Percentiles rank a stretch among this genome's conserved stretches.
Conservation (phyloP, 2,113 vertebrate species). For the Triplophysa rosa region DNA sequence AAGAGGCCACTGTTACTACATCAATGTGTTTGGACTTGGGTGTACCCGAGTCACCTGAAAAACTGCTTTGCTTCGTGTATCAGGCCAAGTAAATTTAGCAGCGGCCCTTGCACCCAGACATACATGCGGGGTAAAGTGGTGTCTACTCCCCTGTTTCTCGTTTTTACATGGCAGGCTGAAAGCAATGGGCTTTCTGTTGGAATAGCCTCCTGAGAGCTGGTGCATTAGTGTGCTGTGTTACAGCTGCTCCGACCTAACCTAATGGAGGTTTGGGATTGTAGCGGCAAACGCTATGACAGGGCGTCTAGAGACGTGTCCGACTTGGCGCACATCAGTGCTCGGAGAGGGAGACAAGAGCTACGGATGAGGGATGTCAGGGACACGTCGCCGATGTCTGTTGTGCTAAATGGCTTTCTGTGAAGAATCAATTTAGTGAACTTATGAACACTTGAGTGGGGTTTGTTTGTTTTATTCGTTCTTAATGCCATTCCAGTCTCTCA, state of each 20-base stretch:
- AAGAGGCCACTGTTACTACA: slow-evolving; percentile 1
- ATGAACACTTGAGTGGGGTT: background rate
- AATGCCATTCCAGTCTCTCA: too few species aligned
- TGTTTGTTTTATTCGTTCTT: too few species aligned
- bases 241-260: slow-evolving; percentile 11
- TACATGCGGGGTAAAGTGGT: slow-evolving; percentile 1
- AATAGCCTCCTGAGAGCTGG: slow-evolving; percentile 18
- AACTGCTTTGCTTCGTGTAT: background rate
- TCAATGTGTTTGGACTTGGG: background rate
- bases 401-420: slow-evolving; percentile 19
- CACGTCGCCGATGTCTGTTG: background rate
- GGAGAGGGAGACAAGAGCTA: background rate
- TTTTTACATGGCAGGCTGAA: slow-evolving; percentile 19
- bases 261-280: slow-evolving; percentile 28
- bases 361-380: slow-evolving; percentile 6
- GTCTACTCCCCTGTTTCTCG: background rate
- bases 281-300: background rate
- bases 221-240: slow-evolving; percentile 21
- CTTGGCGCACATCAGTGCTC: slow-evolving; percentile 6
- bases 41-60: slow-evolving; percentile 6
- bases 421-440: background rate
- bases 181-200: slow-evolving; percentile 1
- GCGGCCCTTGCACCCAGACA: background rate
- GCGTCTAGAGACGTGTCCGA: slow-evolving; percentile 13
- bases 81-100: slow-evolving; percentile 33